Conservation (phyloP, 1,140 invertebrate species). For the Acromyrmex heyeri region DNA sequence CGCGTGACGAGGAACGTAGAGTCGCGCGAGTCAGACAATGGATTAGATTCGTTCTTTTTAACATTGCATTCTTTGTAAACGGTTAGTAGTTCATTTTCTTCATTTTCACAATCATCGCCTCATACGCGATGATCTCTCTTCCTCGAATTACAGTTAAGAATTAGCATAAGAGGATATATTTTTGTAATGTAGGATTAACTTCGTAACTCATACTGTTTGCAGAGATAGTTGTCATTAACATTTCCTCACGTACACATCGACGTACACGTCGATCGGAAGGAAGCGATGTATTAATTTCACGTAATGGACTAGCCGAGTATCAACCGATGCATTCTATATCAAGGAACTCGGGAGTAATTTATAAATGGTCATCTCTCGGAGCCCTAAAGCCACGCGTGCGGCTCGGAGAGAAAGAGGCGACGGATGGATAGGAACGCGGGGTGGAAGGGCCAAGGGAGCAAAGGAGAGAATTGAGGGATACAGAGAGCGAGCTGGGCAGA, state of each 20-base stretch:
- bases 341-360: conserved; percentile 75
- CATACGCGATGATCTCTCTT: not conserved
- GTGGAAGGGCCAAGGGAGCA: not conserved
- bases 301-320: conserved; percentile 58
- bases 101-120: not conserved
- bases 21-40: conserved; percentile 59
- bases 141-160: not conserved
- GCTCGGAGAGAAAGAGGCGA: conserved; percentile 45
- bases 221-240: not conserved
- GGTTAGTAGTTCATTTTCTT: not conserved
- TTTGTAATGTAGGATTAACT: conserved; percentile 13
- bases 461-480: conserved; percentile 52
- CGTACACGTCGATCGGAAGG: conserved; percentile 28
- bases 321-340: conserved; percentile 52
- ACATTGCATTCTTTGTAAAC: not conserved
- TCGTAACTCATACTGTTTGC: not conserved
- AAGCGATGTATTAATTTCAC: conserved; percentile 58
- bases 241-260: not conserved
- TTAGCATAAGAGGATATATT: not conserved
- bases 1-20: conserved; percentile 69
- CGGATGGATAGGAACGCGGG: conserved; percentile 2
- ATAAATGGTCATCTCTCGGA: conserved; percentile 81
- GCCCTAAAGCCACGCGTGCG: conserved; percentile 68
- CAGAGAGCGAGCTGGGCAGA: conserved; percentile 34
- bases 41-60: conserved; percentile 5